Conservation (phyloP, 2,888 invertebrate species). For the Peribatodes rhomboidaria region DNA sequence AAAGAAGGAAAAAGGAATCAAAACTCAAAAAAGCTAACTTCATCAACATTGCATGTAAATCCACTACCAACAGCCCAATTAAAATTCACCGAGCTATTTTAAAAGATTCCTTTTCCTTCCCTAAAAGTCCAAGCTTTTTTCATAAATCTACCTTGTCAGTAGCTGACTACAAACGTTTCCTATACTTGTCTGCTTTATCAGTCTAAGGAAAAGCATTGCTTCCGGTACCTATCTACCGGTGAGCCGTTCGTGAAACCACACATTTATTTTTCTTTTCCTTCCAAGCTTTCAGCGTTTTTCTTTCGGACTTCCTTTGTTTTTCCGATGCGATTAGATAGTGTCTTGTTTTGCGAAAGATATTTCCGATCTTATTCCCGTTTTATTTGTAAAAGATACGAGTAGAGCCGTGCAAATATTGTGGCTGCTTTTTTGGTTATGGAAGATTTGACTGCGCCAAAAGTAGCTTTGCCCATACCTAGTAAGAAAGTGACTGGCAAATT, state of each 20-base stretch:
- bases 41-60: no score
- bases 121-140: slow-evolving; percentile 64
- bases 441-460: no score
- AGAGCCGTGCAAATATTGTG: not conserved
- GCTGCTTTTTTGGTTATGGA: not conserved
- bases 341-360: slow-evolving; percentile 56
- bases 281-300: slow-evolving; percentile 55
- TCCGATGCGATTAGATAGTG: slow-evolving; percentile 59
- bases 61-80: no score
- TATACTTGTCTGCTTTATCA: slow-evolving; percentile 79
- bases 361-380: slow-evolving; percentile 43
- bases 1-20: no score
- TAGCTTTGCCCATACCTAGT: no score
- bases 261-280: slow-evolving; percentile 61
- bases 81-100: not conserved
- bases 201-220: slow-evolving; percentile 75
- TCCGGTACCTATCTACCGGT: slow-evolving; percentile 66
- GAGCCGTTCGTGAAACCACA: slow-evolving; percentile 55
- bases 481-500: no score
- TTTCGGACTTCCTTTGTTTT: slow-evolving; percentile 49
- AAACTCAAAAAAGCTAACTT: no score
- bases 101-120: slow-evolving; percentile 45
- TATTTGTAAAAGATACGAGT: not conserved
- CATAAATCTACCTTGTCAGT: slow-evolving; percentile 74
- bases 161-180: slow-evolving; percentile 68